Base-by-base conservation (phyloP, 2,113 vertebrate species). In the Phoenicopterus ruber region DNA sequence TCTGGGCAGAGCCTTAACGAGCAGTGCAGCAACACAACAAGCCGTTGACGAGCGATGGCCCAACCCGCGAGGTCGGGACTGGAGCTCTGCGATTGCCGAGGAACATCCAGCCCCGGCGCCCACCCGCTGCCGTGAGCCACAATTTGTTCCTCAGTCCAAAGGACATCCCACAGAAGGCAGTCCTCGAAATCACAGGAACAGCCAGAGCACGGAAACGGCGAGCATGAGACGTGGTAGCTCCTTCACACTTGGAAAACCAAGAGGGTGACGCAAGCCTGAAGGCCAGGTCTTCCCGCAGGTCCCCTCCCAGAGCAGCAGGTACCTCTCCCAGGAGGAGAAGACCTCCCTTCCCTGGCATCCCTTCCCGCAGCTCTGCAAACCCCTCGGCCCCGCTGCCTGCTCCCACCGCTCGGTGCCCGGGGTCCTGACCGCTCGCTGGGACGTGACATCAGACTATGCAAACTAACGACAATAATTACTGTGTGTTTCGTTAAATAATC, bases 231-330 rank as follows among this genome's bases (percentile, higher is more conserved):
- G 0, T 1, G 17, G 46, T 3, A 28, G 46, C 59, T 24, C 40
- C 70, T 21, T 28, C 9, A 5, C 25, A 5, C 28, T n/a, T 29
- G 17, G 19, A 67, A 72, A 86, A 17, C 11, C 72, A 10, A 49
- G 55, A 0, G 0, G 40, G 44, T 3, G 10, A 3, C 0, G 1
- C 0, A 0, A 49, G 40, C 6, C 1, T 58, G 65, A n/a, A 20
- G 40, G 31, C 5, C 46, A 70, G 29, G 25, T 47, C 61, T 50
- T 20, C 29, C 32, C 9, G 1, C 24, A 52, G 17, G 47, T 76
- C 24, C 32, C 17, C 5, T 22, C 24, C 29, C 50, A 46, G 22
- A 50, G 40, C 65, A 79, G 66, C 50, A 17, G 52, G 17, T 26
- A 7, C 63, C 50, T 47, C 44, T 47, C 44, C 32, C 50, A n/a